Evolutionary conservation across 2,113 vertebrate species (phyloP), one percentile per base, ranked within the genome.

Genomic region (Semnornis frantzii): DNA sequence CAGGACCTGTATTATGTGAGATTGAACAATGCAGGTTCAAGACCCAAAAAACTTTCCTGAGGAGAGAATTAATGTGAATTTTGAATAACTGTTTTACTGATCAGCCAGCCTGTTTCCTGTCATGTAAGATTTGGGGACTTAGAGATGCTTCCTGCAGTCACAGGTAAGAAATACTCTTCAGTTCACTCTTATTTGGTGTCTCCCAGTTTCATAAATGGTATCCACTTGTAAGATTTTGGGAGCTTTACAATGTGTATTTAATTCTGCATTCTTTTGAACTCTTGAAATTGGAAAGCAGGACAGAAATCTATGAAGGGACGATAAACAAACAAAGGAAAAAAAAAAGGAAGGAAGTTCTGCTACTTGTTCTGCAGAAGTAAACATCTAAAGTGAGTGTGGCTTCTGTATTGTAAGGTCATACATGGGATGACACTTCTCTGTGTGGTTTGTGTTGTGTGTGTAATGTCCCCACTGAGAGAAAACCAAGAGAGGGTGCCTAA

Each of bases 51-150:
- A 59, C 57, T 63, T 92, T 93, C 59, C 84, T 74, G 74, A 66
- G 81, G 68, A 90, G 50, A 90, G 74, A 62, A 66, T 44, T 50
- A 87, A 70, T 81, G 39, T 65, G 80, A 87, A 90, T 89, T 93
- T 89, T 59, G 19, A 63, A 30, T 33, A 42, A 20, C n/a, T 65
- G 5, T 85, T 93, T 91, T 85, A 50, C 58, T 83, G 34, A 39
- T 58, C 44, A 82, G 60, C 39, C 63, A 62, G 59, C 63, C 19
- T 78, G 39, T 75, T 91, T 86, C 60, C 57, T 85, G 2, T 75
- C 3, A 2, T 58, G 20, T 70, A 78, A 87, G 62, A 78, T 39
- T 37, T 34, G 68, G 65, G 44, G 24, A 70, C 4, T 8, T 57
- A 86, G 89, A 54, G 44, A 66, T 55, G 30, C 57, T 89, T 90